Percentiles rank a stretch among this genome's conserved stretches.
phyloP scores from a whole-genome alignment of 2,797 vertebrate species.

The Acanthis flammea region DNA sequence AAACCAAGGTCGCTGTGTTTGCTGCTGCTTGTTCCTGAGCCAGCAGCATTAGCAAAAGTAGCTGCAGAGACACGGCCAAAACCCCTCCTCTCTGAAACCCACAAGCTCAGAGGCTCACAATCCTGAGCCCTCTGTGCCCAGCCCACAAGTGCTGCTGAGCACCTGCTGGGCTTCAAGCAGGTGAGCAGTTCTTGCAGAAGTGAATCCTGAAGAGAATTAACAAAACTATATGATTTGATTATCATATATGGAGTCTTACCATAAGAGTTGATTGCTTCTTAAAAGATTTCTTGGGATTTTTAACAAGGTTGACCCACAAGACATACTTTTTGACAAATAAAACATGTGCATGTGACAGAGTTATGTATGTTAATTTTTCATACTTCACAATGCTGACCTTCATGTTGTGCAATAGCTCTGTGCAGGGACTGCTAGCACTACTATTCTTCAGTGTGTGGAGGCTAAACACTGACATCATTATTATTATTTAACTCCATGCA shows the following conservation, averaged over 20 bases:
- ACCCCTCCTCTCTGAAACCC: neutral
- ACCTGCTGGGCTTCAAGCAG: neutral
- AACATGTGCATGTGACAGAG: conserved; percentile 56
- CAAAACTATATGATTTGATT: conserved; percentile 15
- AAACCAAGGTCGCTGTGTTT: neutral
- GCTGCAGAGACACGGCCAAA: neutral
- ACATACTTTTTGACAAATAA: conserved; percentile 56
- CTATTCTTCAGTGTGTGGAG: neutral
- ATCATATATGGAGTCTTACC: neutral
- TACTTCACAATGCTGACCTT: neutral
- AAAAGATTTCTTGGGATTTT: conserved; percentile 35
- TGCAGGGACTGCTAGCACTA: neutral
- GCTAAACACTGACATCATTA: conserved; percentile 55
- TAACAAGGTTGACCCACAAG: conserved; percentile 37
- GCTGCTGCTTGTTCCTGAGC: conserved; percentile 21
- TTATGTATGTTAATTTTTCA: conserved; percentile 50
- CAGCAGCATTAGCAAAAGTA: neutral
- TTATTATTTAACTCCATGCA: conserved; percentile 42
- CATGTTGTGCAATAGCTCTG: neutral
- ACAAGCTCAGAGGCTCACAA: neutral
- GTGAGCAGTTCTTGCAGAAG: neutral
- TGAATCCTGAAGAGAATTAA: conserved; percentile 37
- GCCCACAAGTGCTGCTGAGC: neutral
- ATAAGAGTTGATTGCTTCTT: neutral
- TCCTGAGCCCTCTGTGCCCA: neutral